Evolutionary conservation across 2,113 vertebrate species (phyloP).

Genomic region (Melierax canorus): DNA sequence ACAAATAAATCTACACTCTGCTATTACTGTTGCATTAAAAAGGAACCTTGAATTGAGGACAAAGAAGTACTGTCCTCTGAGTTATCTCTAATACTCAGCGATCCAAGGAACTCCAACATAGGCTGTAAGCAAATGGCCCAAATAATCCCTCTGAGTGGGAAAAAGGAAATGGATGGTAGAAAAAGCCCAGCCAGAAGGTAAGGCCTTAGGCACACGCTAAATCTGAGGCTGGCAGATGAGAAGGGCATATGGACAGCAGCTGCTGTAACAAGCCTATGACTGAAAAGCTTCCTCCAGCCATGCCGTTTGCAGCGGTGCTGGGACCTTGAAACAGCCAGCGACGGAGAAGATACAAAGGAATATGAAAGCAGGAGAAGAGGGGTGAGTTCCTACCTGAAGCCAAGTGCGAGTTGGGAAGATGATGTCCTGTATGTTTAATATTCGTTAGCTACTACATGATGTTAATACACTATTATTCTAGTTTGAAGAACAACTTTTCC

Average conservation of each 20-base stretch:
- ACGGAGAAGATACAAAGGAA: not conserved
- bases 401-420: not conserved
- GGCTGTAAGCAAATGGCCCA: not conserved
- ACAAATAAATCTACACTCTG: not conserved
- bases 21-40: not conserved
- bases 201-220: not conserved
- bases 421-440: not conserved
- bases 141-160: not conserved
- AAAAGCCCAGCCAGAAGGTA: not conserved
- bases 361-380: not conserved
- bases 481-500: not conserved
- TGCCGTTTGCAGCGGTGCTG: fast-evolving
- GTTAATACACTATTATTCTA: not conserved
- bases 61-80: not conserved
- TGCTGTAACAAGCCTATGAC: fast-evolving
- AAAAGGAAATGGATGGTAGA: not conserved
- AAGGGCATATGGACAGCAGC: not conserved
- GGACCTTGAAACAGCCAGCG: not conserved
- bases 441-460: not conserved
- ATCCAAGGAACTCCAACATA: not conserved
- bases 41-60: not conserved
- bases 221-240: not conserved
- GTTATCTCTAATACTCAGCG: not conserved
- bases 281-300: not conserved
- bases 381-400: not conserved